Evolutionary conservation across 1,140 invertebrate genomes (phyloP), one percentile per base, ranked within the genome.

Genomic region (Bombus superbus): DNA sequence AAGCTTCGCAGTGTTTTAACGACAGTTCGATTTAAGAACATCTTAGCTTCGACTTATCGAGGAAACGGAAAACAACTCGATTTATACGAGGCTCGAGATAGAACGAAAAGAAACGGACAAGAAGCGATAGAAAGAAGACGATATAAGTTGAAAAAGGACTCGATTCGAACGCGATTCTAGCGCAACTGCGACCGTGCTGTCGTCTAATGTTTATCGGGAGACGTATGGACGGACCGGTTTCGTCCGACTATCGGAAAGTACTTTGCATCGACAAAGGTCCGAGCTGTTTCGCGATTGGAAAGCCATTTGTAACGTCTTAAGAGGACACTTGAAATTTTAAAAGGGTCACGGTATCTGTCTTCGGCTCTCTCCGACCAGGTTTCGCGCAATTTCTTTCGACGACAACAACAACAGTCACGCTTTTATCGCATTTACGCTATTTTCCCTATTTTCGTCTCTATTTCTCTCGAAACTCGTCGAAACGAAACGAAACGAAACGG

Each of bases 301-400:
- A 85, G n/a, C 68, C 76, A 85, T 85, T 80, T 79, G 76, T 85
- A 85, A 32, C 66, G 83, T 85, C 76, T 85, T 85, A 79, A 84
- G 68, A 66, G 42, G 11, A 72, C 32, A 15, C 15, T 47, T 85
- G 71, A 59, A 79, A 80, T 79, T 78, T 85, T 79, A 71, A 79
- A 72, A 35, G n/a, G 9, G 44, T 22, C 44, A 6, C 38, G 28
- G 5, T 68, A 68, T 83, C 59, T 35, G 81, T 83, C 74, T 42
- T 53, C 73, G 38, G 42, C 15, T 22, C 18, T 53, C 18, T 6
- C 47, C 18, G 18, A 6, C 11, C 35, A 13, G n/a, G 3, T 35
- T 53, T 66, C 15, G 18, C 66, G 10, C 59, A 32, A 68, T 68
- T 68, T 57, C 42, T 75, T 42, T 38, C 42, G 2, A 8, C 35